Evolutionary conservation across 2,113 vertebrate species (phyloP).

Genomic region (Menidia beryllina): DNA sequence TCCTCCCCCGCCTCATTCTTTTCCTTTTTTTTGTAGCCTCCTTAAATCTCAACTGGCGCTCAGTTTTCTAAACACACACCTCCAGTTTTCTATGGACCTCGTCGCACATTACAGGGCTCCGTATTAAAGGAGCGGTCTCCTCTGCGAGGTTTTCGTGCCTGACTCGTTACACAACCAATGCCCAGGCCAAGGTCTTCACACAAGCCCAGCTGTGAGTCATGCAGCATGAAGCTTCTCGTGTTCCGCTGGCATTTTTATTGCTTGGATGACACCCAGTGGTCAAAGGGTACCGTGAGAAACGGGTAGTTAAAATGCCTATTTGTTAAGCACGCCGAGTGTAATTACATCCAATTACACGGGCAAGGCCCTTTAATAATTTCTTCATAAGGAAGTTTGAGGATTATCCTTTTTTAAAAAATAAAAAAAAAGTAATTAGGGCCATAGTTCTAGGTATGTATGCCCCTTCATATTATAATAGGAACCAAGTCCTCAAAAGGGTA

Average conservation of each 20-base stretch:
- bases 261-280: conserved; percentile 82
- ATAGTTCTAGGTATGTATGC: no score
- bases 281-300: conserved; percentile 54
- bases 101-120: not conserved
- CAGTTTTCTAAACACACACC: not conserved
- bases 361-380: no score
- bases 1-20: no score
- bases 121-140: conserved; percentile 4
- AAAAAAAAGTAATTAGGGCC: no score
- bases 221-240: conserved; percentile 51
- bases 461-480: no score
- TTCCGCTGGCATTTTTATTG: conserved; percentile 68
- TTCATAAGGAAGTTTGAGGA: no score
- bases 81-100: not conserved
- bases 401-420: no score
- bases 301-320: conserved; percentile 18
- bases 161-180: conserved; percentile 65
- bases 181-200: conserved; percentile 60
- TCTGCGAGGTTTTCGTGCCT: conserved; percentile 37
- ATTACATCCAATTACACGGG: not conserved
- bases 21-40: no score
- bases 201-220: conserved; percentile 71
- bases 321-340: not conserved
- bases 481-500: no score
- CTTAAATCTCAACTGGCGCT: not conserved